A percentile compares a stretch with the other conserved stretches of the same genome.
phyloP scores from a whole-genome alignment of 2,888 invertebrate species.

The Caenorhabditis uteleia region DNA sequence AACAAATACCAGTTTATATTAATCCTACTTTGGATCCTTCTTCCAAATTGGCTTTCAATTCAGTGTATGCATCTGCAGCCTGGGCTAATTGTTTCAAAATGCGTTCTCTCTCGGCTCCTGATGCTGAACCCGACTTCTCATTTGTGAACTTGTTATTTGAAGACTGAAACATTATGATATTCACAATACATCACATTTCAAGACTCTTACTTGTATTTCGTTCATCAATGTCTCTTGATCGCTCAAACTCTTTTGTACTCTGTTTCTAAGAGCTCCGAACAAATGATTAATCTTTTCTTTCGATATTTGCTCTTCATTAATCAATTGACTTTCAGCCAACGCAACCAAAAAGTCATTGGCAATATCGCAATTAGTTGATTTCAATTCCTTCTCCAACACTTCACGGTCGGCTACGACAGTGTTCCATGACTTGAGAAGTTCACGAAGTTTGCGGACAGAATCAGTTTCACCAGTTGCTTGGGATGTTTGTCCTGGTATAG shows the following conservation, averaged over 20 bases:
- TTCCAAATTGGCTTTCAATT: slow-evolving; percentile 86
- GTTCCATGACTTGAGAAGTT: slow-evolving; percentile 78
- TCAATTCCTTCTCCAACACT: slow-evolving; percentile 51
- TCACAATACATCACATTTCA: background rate
- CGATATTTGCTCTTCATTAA: slow-evolving; percentile 58
- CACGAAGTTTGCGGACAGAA: slow-evolving; percentile 78
- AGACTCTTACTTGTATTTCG: slow-evolving; percentile 73
- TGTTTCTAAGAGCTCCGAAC: slow-evolving; percentile 76
- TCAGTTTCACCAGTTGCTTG: slow-evolving; percentile 69
- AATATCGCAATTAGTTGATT: slow-evolving; percentile 56
- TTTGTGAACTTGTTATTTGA: slow-evolving; percentile 76
- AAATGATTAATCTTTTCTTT: slow-evolving; percentile 78
- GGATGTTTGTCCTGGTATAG: slow-evolving; percentile 76
- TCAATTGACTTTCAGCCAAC: slow-evolving; percentile 72
- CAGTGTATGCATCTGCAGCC: slow-evolving; percentile 89
- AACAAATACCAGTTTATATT: background rate
- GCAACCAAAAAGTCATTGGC: slow-evolving; percentile 81
- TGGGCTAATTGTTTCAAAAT: slow-evolving; percentile 80
- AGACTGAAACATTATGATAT: slow-evolving; percentile 58
- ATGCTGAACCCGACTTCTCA: slow-evolving; percentile 76
- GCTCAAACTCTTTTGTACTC: slow-evolving; percentile 80
- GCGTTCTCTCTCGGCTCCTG: slow-evolving; percentile 67
- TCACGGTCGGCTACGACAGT: slow-evolving; percentile 75
- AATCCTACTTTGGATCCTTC: slow-evolving; percentile 88
- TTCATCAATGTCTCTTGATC: slow-evolving; percentile 78